phyloP scores from a whole-genome alignment of 2,113 vertebrate genomes.

The Pomatorhinus ruficollis region DNA sequence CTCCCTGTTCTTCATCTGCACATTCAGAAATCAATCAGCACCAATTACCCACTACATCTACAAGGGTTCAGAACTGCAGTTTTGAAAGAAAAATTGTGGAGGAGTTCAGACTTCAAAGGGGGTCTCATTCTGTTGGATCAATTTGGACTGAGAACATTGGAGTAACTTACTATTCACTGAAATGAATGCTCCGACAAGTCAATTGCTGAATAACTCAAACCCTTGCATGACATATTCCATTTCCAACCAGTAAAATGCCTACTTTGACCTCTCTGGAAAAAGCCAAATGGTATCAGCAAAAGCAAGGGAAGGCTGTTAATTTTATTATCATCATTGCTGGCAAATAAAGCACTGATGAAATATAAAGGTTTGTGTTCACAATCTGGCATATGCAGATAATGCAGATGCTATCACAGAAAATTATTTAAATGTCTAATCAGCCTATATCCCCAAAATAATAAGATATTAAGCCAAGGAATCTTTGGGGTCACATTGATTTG shows the following conservation, averaged over 20 bases:
- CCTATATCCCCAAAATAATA: conserved; percentile 11
- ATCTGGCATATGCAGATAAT: conserved; percentile 12
- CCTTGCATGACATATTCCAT: background rate
- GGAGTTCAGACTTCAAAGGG: conserved; percentile 31
- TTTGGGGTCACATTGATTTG: conserved; percentile 29
- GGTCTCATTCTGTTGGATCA: conserved; percentile 39
- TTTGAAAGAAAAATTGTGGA: conserved; percentile 20
- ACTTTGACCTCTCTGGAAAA: conserved; percentile 17
- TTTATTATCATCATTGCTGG: conserved; percentile 8
- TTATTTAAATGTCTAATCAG: conserved; percentile 27
- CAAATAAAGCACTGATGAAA: conserved; percentile 14
- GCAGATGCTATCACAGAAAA: background rate
- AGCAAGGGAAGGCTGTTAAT: background rate
- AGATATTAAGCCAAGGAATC: conserved; percentile 5
- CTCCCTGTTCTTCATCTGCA: background rate
- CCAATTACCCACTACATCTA: background rate
- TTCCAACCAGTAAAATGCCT: conserved; percentile 13
- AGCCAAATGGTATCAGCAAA: background rate
- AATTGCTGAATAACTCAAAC: conserved; percentile 9
- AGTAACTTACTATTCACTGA: background rate
- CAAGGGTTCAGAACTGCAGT: background rate
- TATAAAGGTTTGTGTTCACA: conserved; percentile 2
- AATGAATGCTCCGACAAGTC: conserved; percentile 11
- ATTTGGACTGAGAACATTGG: background rate
- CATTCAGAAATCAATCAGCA: conserved; percentile 51